Percentiles rank a stretch among this genome's conserved stretches.
Evolutionary conservation across 2,113 vertebrate species (phyloP).

Genomic region (Lophochroa leadbeateri): DNA sequence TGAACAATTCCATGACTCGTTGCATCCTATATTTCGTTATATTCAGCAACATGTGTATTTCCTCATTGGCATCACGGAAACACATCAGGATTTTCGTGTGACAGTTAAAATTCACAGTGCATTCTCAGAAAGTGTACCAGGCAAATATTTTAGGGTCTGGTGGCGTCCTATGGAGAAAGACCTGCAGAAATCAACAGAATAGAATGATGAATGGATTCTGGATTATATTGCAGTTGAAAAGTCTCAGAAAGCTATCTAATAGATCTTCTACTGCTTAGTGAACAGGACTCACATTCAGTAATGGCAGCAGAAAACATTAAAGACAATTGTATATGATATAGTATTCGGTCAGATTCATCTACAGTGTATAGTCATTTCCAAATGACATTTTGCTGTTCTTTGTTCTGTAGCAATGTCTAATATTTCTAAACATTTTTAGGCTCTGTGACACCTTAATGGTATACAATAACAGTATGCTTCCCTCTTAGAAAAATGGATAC

Average conservation of each 20-base stretch:
- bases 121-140: not conserved
- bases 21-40: slow-evolving; percentile 21
- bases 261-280: slow-evolving; percentile 56
- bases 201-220: slow-evolving; percentile 46
- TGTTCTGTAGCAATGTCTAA: slow-evolving; percentile 63
- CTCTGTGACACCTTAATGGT: slow-evolving; percentile 79
- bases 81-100: not conserved
- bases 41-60: slow-evolving; percentile 12
- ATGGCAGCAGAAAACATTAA: slow-evolving; percentile 56
- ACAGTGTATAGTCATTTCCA: slow-evolving; percentile 67
- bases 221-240: slow-evolving; percentile 36
- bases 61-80: not conserved
- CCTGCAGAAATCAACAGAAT: not conserved
- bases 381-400: slow-evolving; percentile 65
- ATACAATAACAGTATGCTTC: slow-evolving; percentile 73
- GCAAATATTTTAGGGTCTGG: slow-evolving; percentile 32
- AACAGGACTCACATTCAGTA: slow-evolving; percentile 53
- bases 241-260: slow-evolving; percentile 51
- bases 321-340: slow-evolving; percentile 62
- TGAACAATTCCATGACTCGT: not conserved
- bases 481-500: slow-evolving; percentile 82
- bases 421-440: slow-evolving; percentile 80
- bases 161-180: not conserved
- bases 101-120: slow-evolving; percentile 9
- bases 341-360: slow-evolving; percentile 53